These are phyloP conservation scores for Harpagus bidentatus DNA, from an alignment of 2,113 vertebrate species.

Conservation along the genomic window DNA sequence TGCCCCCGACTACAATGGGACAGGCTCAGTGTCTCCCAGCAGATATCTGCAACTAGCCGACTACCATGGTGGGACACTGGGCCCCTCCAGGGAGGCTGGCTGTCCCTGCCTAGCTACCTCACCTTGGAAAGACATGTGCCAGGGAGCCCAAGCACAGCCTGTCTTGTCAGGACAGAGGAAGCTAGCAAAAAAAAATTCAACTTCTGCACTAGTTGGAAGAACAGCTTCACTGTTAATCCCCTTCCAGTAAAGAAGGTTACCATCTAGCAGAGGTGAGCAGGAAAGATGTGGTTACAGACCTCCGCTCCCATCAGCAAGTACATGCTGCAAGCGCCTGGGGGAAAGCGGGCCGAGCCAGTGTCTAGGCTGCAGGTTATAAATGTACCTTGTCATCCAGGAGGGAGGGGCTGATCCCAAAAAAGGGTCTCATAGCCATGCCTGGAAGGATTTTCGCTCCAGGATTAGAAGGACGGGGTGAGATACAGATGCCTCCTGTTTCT, in stretches of 20 bases:
- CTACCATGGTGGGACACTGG: not conserved
- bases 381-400: constrained; percentile 78
- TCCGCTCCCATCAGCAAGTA: not conserved
- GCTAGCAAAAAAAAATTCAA: not conserved
- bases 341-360: not conserved
- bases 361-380: not conserved
- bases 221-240: not conserved
- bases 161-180: not conserved
- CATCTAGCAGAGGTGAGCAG: not conserved
- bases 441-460: constrained; percentile 78
- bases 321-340: not conserved
- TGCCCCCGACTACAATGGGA: not conserved
- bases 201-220: not conserved
- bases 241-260: not conserved
- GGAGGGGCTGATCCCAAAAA: constrained; percentile 78
- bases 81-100: not conserved
- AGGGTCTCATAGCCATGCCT: constrained; percentile 82
- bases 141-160: not conserved
- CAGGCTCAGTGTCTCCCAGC: not conserved
- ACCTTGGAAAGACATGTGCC: not conserved
- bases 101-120: not conserved
- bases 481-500: constrained; percentile 86
- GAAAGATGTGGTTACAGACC: not conserved
- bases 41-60: not conserved
- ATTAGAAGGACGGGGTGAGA: constrained; percentile 75